Conservation (phyloP, 30 jellyfish, hydroid and myxozoan species). For the Cassiopea xamachana region DNA sequence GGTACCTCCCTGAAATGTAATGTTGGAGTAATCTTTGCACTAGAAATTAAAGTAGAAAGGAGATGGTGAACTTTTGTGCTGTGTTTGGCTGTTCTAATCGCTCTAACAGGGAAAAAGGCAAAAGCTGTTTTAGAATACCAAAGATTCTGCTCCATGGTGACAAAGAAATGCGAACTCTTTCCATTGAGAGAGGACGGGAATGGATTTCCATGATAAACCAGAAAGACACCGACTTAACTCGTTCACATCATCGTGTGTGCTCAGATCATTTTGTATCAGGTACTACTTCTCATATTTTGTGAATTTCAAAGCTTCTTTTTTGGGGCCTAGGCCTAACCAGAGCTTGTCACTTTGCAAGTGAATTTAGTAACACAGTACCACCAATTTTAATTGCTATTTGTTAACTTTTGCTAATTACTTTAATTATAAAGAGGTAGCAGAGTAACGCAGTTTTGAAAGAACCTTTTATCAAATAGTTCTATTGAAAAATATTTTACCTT, state of each 20-base stretch:
- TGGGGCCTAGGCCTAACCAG: neutral
- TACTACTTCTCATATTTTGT: neutral
- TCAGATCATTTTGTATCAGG: conserved; percentile 45
- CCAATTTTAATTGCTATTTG: no score
- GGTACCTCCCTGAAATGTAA: neutral
- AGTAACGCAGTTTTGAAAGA: no score
- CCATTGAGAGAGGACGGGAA: conserved; percentile 5
- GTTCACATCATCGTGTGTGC: conserved; percentile 40
- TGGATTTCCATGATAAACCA: conserved; percentile 16
- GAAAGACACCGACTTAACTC: conserved; percentile 32
- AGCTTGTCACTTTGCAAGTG: neutral
- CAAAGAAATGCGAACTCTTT: conserved; percentile 1
- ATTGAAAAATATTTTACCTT: neutral
- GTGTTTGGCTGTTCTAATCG: conserved; percentile 32
- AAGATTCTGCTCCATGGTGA: conserved; percentile 20
- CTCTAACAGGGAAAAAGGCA: conserved; percentile 19
- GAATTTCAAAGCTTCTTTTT: neutral
- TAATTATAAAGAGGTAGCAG: no score
- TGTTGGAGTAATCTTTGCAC: neutral
- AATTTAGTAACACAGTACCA: neutral
- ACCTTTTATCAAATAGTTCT: no score
- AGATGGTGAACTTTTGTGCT: conserved; percentile 42
- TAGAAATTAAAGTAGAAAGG: neutral
- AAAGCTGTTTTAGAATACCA: conserved; percentile 34
- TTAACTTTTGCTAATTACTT: no score